Evolutionary conservation across 2,113 vertebrate genomes (phyloP).

Genomic region (Mesocricetus auratus): DNA sequence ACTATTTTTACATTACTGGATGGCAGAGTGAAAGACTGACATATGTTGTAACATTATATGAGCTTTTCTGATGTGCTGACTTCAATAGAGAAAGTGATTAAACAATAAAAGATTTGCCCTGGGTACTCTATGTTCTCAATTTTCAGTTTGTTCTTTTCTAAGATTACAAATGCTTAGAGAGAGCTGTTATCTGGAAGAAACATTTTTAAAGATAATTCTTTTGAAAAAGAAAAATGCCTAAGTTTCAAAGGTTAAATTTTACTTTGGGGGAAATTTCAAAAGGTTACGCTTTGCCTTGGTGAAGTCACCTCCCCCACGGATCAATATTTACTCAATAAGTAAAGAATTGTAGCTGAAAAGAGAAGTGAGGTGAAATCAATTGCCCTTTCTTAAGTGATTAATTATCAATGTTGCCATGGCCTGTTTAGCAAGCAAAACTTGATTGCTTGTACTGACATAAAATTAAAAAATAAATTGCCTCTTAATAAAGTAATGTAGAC

Average conservation of each 20-base stretch:
- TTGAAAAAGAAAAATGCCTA: background rate
- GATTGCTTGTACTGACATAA: background rate
- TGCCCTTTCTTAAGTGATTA: constrained; percentile 14
- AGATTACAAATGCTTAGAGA: background rate
- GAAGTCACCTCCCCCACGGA: background rate
- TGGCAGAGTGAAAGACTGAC: background rate
- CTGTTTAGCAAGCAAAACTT: background rate
- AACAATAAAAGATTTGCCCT: background rate
- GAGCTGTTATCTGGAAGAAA: background rate
- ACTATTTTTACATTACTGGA: background rate
- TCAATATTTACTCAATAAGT: constrained; percentile 14
- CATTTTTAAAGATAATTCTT: background rate
- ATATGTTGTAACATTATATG: background rate
- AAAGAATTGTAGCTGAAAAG: background rate
- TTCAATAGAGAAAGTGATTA: background rate
- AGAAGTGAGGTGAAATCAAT: background rate
- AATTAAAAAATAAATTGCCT: background rate
- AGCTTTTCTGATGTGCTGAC: background rate
- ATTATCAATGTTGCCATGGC: background rate
- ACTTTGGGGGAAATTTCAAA: background rate
- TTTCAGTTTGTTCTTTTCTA: background rate
- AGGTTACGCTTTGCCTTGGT: background rate
- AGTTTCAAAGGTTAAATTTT: constrained; percentile 31
- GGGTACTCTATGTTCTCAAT: background rate
- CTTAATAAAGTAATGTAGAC: background rate